Evolutionary conservation across 2,888 invertebrate genomes (phyloP).

Genomic region (Polydrusus cervinus): DNA sequence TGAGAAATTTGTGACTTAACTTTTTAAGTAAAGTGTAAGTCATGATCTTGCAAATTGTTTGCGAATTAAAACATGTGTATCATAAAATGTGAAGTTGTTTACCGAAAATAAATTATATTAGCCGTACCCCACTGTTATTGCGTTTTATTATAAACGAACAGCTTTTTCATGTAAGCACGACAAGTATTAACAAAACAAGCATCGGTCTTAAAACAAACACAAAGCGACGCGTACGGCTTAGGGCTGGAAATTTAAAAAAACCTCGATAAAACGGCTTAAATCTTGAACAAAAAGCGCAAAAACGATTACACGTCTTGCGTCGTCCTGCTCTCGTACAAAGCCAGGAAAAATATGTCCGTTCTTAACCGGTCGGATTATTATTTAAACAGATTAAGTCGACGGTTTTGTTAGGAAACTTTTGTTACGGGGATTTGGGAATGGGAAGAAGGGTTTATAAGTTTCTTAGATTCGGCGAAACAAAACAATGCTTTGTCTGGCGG

Average conservation of each 20-base stretch:
- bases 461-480: conserved; percentile 10
- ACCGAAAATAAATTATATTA: too few relatives aligned
- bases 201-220: neutral
- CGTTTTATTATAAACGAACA: too few relatives aligned
- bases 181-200: conserved; percentile 8
- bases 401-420: conserved; percentile 33
- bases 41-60: too few relatives aligned
- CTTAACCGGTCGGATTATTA: conserved; percentile 39
- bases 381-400: conserved; percentile 35
- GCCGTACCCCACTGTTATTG: too few relatives aligned
- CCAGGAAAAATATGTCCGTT: conserved; percentile 32
- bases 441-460: conserved; percentile 1
- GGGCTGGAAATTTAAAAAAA: neutral
- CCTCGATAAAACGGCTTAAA: neutral
- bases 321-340: neutral
- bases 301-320: conserved; percentile 2
- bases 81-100: too few relatives aligned
- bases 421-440: conserved; percentile 1
- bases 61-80: too few relatives aligned
- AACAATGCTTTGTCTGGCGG: conserved; percentile 10
- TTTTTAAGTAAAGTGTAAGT: too few relatives aligned
- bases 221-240: neutral
- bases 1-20: too few relatives aligned
- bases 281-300: conserved; percentile 16
- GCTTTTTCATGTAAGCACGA: neutral